Evolutionary conservation across 2,113 vertebrate species (phyloP), one percentile per base, ranked within the genome.

Genomic region (Actenoides lindsayi): DNA sequence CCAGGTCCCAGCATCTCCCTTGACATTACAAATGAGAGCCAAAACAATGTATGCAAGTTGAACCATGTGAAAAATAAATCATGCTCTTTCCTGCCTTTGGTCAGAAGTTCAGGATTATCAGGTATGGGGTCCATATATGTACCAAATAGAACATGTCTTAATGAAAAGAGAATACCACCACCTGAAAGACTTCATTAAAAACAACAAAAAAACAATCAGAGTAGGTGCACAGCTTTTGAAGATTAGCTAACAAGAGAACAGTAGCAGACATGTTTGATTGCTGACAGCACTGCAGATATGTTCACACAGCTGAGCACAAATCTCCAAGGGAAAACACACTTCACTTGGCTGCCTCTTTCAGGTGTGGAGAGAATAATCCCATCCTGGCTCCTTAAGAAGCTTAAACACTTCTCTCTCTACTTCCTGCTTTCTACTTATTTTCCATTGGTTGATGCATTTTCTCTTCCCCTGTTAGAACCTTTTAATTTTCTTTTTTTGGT

Each of bases 81-180:
- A 1, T 17, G 10, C 9, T 84, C 14, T 80, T 70, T 78, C 25
- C 16, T 62, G 37, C 11, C 33, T 80, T 77, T 46, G 27, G 16
- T 46, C 46, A 86, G 59, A 76, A 87, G 12, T 28, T 83, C 31
- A 33, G 60, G 15, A 54, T 59, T 73, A 51, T 65, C 18, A 20
- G 27, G 27, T 33, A 20, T 30, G 18, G 27, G 50, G 3, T 83
- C 31, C 10, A 19, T 11, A 11, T 8, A 51, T 0, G 0, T 51
- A 70, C 9, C 30, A 46, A 71, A 60, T 1, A 79, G 31, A 31
- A 70, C 5, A 4, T 25, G 5, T 48, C 16, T 62, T 56, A 31
- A 53, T 75, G 33, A 53, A 81, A 90, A 63, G 37, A 90, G 24
- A 76, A 56, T 37, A 57, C 5, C n/a, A 64, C 12, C 30, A 69